These are phyloP conservation scores for Peribatodes rhomboidaria DNA, from an alignment of 2,888 invertebrate genomes.

Conservation along the genomic window DNA sequence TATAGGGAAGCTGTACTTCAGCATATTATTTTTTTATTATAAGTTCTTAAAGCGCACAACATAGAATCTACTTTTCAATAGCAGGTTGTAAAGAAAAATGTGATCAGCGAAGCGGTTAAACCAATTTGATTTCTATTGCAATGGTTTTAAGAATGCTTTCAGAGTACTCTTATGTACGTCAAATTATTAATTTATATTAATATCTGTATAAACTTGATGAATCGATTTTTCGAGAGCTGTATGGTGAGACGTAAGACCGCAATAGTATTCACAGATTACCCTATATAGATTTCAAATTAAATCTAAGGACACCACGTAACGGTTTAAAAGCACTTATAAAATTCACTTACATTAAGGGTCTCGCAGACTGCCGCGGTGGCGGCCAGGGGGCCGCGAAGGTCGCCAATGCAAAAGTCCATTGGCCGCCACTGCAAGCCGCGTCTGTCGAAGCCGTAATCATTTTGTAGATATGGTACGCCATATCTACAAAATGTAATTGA, in stretches of 20 bases:
- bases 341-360: too few relatives aligned
- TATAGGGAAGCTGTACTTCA: not conserved
- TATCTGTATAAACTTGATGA: not conserved
- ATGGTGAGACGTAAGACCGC: not conserved
- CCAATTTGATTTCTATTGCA: conserved; percentile 1
- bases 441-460: too few relatives aligned
- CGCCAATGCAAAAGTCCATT: too few relatives aligned
- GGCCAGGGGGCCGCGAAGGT: too few relatives aligned
- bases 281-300: too few relatives aligned
- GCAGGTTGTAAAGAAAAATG: conserved; percentile 10
- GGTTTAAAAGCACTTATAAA: too few relatives aligned
- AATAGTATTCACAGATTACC: not conserved
- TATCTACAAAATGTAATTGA: too few relatives aligned
- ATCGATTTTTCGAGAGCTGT: not conserved
- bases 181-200: not conserved
- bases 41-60: conserved; percentile 20
- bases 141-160: not conserved
- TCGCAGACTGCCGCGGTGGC: too few relatives aligned
- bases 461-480: too few relatives aligned
- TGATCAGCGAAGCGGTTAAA: conserved; percentile 8
- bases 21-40: not conserved
- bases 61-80: conserved; percentile 17
- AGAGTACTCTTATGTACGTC: not conserved
- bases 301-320: too few relatives aligned
- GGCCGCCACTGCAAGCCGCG: too few relatives aligned